Conservation (phyloP, 2,113 vertebrate genomes). For the Chaenogobius annularis region DNA sequence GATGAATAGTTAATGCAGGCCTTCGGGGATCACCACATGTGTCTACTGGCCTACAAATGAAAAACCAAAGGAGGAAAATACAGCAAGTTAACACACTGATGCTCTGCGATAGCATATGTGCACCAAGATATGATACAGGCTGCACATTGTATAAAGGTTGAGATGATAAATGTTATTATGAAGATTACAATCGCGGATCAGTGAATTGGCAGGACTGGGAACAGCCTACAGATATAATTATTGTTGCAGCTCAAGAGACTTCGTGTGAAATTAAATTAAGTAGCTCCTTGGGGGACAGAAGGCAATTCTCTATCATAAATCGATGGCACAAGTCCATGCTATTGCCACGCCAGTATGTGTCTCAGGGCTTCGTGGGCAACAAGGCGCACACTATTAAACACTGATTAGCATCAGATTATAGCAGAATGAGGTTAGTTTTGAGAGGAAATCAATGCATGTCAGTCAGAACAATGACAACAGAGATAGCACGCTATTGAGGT, state of each 20-base stretch:
- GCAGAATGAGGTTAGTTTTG: constrained; percentile 40
- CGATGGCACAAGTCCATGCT: constrained; percentile 37
- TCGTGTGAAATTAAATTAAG: constrained; percentile 59
- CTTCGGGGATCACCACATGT: constrained; percentile 50
- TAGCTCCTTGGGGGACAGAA: constrained; percentile 17
- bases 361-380: constrained; percentile 30
- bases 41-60: constrained; percentile 58
- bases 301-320: constrained; percentile 54
- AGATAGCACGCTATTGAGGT: not conserved
- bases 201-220: constrained; percentile 30
- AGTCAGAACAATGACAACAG: constrained; percentile 26
- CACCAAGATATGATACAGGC: constrained; percentile 18
- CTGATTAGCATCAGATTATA: constrained; percentile 61
- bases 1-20: constrained; percentile 68
- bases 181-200: constrained; percentile 28
- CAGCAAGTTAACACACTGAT: not conserved
- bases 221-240: constrained; percentile 42
- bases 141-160: constrained; percentile 18
- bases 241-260: constrained; percentile 32
- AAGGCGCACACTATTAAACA: constrained; percentile 49
- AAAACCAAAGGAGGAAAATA: constrained; percentile 8
- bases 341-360: constrained; percentile 18
- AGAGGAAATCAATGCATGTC: constrained; percentile 35
- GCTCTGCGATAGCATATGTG: constrained; percentile 15
- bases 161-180: constrained; percentile 26